A percentile compares a stretch with the other conserved stretches of the same genome.
phyloP scores from a whole-genome alignment of 2,113 vertebrate genomes.

The Hippolais icterina region DNA sequence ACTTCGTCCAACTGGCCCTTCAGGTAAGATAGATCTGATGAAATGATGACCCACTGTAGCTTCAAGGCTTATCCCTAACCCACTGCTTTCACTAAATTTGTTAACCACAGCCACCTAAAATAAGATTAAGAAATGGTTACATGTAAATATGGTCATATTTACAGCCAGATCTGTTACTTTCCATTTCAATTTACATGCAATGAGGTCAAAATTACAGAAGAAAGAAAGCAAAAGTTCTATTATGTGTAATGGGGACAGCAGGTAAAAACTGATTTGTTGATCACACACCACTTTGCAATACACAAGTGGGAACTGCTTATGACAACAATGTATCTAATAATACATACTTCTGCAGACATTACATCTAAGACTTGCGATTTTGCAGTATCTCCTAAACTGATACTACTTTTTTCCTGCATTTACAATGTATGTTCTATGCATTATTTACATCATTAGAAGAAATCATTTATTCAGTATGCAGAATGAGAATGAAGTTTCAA shows the following conservation, averaged over 20 bases:
- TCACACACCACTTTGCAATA: background rate
- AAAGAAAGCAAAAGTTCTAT: background rate
- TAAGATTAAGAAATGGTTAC: background rate
- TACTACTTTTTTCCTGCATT: background rate
- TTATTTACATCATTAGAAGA: background rate
- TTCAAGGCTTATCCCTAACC: slow-evolving; percentile 94
- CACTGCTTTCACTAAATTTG: slow-evolving; percentile 93
- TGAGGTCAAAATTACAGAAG: background rate
- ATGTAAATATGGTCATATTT: background rate
- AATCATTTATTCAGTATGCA: background rate
- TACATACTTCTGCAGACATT: background rate
- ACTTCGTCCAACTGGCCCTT: slow-evolving; percentile 92
- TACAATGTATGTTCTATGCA: background rate
- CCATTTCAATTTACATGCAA: background rate
- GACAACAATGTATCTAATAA: background rate
- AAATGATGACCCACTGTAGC: slow-evolving; percentile 90
- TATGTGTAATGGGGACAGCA: background rate
- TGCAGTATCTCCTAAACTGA: background rate
- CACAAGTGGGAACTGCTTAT: background rate
- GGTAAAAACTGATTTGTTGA: background rate
- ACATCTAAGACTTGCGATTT: background rate
- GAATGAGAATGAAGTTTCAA: background rate
- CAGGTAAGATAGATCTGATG: slow-evolving; percentile 92
- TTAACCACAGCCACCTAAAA: slow-evolving; percentile 88
- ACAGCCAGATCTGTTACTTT: background rate